Evolutionary conservation across 1,140 invertebrate species (phyloP), one percentile per base, ranked within the genome.

Genomic region (Gonatopus flavifemur): DNA sequence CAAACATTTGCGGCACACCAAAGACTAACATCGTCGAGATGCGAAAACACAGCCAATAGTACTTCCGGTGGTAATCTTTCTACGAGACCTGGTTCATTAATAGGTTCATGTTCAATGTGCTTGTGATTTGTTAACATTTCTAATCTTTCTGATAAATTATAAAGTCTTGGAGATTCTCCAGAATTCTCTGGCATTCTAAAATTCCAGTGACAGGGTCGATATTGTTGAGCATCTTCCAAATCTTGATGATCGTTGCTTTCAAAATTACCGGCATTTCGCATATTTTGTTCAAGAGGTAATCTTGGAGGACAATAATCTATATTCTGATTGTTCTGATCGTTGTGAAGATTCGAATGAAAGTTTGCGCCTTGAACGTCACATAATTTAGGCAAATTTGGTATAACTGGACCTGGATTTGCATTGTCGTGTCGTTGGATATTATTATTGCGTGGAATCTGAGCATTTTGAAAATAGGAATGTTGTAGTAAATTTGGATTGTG

Each of bases 21-120:
- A 51, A 96, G 76, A 3, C 93, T 94, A 52, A 96, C 84, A 71
- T 96, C 93, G 69, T 97, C 94, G 58, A 96, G 77, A 70, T 93
- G 90, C 18, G 86, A 88, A 73, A 97, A 95, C 49, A 96, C 90
- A 35, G 86, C 84, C 9, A 95, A 79, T 59, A 95, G 80, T 44
- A 97, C 92, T 87, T 88, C 86, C 20, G 85, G 82, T 22, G 86
- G 86, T 40, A 88, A 69, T 49, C 77, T 73, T 47, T 85, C 82
- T 35, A 86, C 81, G 15, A 80, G 48, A 9, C 77, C 78, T 6
- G 68, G 63, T 43, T 73, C 73, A 33, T 66, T 79, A 36, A 66
- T 67, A 25, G 62, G 64, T 30, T 73, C 73, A 39, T 76, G 69
- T 28, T 77, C 76, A 38, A 63, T 55, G 12, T 72, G 70, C 39